Evolutionary conservation across 2,797 vertebrate species (phyloP), one percentile per base, ranked within the genome.

Genomic region (Diglossa cyanea): DNA sequence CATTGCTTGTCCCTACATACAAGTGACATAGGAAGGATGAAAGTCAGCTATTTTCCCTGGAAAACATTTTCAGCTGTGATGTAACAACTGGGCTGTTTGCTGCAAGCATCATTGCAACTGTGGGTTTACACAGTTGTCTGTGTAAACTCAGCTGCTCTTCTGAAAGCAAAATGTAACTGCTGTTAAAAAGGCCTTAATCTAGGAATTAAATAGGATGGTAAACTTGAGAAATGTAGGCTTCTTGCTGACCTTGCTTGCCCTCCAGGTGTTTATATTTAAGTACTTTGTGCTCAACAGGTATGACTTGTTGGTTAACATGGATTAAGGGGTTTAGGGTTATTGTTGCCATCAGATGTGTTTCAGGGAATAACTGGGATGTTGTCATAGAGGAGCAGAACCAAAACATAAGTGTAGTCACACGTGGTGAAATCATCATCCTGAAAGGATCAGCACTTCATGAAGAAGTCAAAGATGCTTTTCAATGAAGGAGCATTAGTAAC

Each of bases 361-460:
- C 37, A 31, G 1, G 24, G 21, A 37, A 7, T 88, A 44, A 14
- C 58, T 71, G 58, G 57, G 15, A 84, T 55, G 33, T 51, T 48
- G n/a, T 78, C 18, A 4, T 30, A 15, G 2, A 17, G 16, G 40
- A 83, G 31, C 7, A 61, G 76, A 50, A 54, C 15, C 47, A 37
- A n/a, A 84, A 62, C 0, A 0, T 33, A 51, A 74, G 6, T 28
- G 10, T 53, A 47, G 54, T 60, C 24, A 68, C 5, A 1, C 21
- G 9, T 57, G 31, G 9, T 17, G 17, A 53, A 58, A 35, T 31
- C 1, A 0, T 63, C 17, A 17, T 67, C 35, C 53, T 74, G 40
- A 63, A 76, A 76, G 42, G 48, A 63, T 18, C 37, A 35, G 31
- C 1, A 0, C 44, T 73, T 79, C 15, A n/a, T 58, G 1, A 18